These are phyloP conservation scores for Polia nebulosa DNA, from an alignment of 2,888 invertebrate genomes.

Conservation along the genomic window DNA sequence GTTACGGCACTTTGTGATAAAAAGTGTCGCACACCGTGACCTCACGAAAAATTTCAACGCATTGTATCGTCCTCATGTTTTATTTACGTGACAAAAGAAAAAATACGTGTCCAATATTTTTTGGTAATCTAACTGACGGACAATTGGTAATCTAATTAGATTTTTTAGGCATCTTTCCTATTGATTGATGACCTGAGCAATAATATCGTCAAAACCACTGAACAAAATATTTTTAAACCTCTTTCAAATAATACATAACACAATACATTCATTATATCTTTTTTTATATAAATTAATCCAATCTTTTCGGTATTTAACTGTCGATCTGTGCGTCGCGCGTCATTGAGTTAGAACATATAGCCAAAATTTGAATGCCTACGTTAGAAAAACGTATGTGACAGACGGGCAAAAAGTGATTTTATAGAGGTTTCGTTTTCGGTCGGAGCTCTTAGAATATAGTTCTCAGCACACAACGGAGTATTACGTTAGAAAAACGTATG, in stretches of 20 bases:
- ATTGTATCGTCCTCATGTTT: no score
- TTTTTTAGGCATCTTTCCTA: no score
- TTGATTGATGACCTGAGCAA: no score
- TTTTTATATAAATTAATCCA: not conserved
- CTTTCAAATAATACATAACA: no score
- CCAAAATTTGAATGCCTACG: not conserved
- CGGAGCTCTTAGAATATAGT: not conserved
- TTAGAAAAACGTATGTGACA: not conserved
- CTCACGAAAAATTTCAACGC: no score
- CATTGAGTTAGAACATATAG: not conserved
- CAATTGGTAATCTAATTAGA: no score
- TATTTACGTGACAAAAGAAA: no score
- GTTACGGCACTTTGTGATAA: no score
- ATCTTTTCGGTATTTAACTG: not conserved
- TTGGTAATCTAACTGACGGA: no score
- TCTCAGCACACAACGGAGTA: slow-evolving; percentile 13
- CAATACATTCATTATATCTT: not conserved
- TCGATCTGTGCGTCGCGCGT: not conserved
- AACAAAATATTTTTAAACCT: not conserved
- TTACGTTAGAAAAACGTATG: not conserved
- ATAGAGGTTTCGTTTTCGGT: not conserved
- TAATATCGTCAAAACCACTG: no score
- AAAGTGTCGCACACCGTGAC: no score
- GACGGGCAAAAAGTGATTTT: not conserved
- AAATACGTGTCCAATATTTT: no score